phyloP scores from a whole-genome alignment of 2,797 vertebrate genomes.

The Lagorchestes hirsutus region DNA sequence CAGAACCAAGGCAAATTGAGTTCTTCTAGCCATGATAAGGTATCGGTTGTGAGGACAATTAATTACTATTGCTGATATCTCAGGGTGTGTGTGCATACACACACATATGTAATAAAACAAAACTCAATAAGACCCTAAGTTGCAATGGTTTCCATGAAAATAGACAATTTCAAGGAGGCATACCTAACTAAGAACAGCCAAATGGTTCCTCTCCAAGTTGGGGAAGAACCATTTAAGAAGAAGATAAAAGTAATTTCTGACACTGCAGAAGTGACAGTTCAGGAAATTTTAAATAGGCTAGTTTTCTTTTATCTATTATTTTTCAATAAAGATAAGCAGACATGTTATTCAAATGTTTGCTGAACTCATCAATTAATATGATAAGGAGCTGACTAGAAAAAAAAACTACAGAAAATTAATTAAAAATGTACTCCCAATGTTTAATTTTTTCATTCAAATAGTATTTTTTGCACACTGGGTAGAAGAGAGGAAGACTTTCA shows the following conservation, averaged over 20 bases:
- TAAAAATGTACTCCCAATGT: background rate
- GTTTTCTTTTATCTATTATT: background rate
- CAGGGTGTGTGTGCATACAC: background rate
- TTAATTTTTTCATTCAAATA: background rate
- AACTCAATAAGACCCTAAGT: background rate
- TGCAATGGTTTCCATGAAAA: background rate
- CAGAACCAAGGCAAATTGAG: background rate
- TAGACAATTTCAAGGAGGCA: background rate
- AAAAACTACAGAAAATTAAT: background rate
- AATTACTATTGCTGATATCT: background rate
- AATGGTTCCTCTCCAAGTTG: background rate
- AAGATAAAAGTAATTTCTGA: background rate
- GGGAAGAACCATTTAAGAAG: background rate
- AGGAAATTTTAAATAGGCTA: background rate
- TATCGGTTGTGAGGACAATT: background rate
- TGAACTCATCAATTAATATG: background rate
- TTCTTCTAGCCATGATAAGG: background rate
- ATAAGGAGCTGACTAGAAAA: background rate
- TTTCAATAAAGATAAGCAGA: background rate
- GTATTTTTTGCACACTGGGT: background rate
- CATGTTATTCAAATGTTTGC: background rate
- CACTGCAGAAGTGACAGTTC: background rate
- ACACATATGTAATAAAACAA: background rate
- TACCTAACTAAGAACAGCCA: background rate
- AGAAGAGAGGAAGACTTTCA: constrained; percentile 10